Percentiles rank a stretch among this genome's conserved stretches.
Evolutionary conservation across 2,797 vertebrate species (phyloP).

Genomic region (Myotis myotis): DNA sequence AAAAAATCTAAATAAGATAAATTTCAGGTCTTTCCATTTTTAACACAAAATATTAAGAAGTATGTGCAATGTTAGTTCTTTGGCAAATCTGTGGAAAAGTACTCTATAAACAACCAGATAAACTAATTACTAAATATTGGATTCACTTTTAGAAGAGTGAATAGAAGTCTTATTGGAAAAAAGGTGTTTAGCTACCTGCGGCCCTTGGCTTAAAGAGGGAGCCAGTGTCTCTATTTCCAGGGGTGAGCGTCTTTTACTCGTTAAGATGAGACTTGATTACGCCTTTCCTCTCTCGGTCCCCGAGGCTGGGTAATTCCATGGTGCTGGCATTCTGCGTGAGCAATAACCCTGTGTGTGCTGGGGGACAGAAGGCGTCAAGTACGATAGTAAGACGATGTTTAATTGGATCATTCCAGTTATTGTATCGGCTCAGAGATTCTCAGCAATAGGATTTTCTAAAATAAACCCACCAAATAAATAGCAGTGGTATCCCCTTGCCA

Average conservation of each 20-base stretch:
- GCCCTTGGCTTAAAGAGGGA: neutral
- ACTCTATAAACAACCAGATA: neutral
- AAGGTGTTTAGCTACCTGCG: neutral
- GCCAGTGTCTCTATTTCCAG: constrained; percentile 14
- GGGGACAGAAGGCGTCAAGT: neutral
- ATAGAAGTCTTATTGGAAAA: constrained; percentile 18
- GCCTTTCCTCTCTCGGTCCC: neutral
- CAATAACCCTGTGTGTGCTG: neutral
- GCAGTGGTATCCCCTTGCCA: neutral
- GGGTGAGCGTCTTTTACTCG: neutral
- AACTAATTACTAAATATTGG: constrained; percentile 31
- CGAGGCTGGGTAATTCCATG: neutral
- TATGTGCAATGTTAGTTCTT: neutral
- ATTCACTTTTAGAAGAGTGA: neutral
- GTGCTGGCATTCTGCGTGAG: neutral
- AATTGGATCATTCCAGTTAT: neutral
- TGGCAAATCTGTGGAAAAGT: neutral
- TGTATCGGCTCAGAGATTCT: neutral
- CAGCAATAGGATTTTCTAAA: neutral
- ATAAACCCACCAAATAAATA: neutral
- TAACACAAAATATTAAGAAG: neutral
- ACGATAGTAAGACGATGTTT: neutral
- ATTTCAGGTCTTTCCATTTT: neutral
- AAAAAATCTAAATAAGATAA: neutral
- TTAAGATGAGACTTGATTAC: constrained; percentile 28